Base-by-base conservation (phyloP, 2,797 vertebrate species). In the Okamejei kenojei region DNA sequence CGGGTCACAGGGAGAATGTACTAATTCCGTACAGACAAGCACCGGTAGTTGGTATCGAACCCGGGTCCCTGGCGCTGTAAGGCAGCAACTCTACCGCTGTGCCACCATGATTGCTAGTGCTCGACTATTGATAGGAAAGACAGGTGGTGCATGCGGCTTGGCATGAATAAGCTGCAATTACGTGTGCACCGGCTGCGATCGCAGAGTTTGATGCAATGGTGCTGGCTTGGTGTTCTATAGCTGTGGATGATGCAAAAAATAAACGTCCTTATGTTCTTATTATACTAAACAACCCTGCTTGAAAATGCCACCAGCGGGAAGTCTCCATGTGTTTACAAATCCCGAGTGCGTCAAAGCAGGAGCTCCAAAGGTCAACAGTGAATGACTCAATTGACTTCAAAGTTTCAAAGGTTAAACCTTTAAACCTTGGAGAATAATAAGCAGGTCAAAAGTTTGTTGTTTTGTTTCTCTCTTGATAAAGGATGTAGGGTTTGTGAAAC, bases 321-420 rank as follows among this genome's bases (percentile, higher is more conserved):
- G 15, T 65, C 68, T 90, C 13, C n/a, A 38, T 35, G 23, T 90
- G 63, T 90, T 90, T 90, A 68, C 7, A 90, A 90, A 71, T 38
- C 32, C 86, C 71, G 21, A 90, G 71, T 63, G 38, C 65, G n/a
- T 90, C 86, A 71, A 71, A 90, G n/a, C 86, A 35, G 63, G 26
- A 74, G 23, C 35, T 73, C 68, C 35, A 91, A 91, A 91, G 68
- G 35, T 74, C 90, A 74, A 15, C 21, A 71, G 0, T 74, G 90
- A 91, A 74, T 91, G 71, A 73, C 71, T 73, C 21, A 74, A 38
- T 7, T 35, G 32, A 35, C 68, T 73, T 91, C 68, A 91, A 91
- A 74, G 68, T 35, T 45, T 91, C 74, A 45, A 91, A 88, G 82
- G 82, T 29, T 19, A 65, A 88, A n/a, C 68, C 21, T 7, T 35